Conservation (phyloP, 1,140 invertebrate species). For the Polyergus mexicanus region DNA sequence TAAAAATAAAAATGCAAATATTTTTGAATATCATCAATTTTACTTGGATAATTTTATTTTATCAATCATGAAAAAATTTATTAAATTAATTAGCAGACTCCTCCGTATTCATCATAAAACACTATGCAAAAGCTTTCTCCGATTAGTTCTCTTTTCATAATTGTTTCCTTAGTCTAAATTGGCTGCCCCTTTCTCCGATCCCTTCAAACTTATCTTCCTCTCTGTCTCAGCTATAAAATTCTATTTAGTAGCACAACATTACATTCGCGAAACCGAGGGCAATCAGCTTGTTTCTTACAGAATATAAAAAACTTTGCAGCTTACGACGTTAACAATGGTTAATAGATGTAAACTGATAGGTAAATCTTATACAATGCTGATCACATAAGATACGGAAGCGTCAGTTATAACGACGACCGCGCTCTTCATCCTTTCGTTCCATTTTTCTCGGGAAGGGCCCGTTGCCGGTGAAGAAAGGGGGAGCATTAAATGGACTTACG, state of each 20-base stretch:
- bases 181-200: neutral
- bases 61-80: neutral
- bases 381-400: neutral
- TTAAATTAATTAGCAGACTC: neutral
- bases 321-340: neutral
- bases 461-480: conserved; percentile 5
- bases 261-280: neutral
- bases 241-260: conserved; percentile 9
- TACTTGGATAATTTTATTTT: conserved; percentile 9
- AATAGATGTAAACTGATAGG: neutral
- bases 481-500: conserved; percentile 88
- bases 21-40: neutral
- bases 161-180: neutral
- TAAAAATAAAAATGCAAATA: neutral
- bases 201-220: neutral
- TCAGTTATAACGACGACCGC: neutral
- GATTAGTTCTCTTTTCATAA: neutral
- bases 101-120: conserved; percentile 10
- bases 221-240: conserved; percentile 5
- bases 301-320: neutral
- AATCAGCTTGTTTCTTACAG: neutral
- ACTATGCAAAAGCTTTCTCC: neutral
- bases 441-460: conserved; percentile 24
- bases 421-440: conserved; percentile 38
- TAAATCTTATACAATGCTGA: neutral